phyloP scores from a whole-genome alignment of 2,888 invertebrate genomes.

The Cyaniris semiargus region DNA sequence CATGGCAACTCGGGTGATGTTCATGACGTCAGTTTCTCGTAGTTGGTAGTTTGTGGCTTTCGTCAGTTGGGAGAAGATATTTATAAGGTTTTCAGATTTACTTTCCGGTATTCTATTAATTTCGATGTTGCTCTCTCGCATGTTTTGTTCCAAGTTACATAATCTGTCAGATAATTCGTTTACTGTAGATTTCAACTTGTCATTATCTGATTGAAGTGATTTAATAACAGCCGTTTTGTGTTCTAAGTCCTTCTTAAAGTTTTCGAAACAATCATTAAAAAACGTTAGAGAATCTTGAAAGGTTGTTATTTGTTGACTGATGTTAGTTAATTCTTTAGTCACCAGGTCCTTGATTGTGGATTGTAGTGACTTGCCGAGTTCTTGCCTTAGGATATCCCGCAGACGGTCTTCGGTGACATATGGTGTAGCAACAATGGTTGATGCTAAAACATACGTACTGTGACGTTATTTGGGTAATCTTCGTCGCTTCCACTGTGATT shows the following conservation, averaged over 20 bases:
- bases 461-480: neutral
- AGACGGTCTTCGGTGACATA: slow-evolving; percentile 4
- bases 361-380: neutral
- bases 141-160: slow-evolving; percentile 30
- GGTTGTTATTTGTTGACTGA: neutral
- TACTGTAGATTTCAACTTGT: neutral
- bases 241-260: slow-evolving; percentile 9
- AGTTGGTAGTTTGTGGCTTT: no score
- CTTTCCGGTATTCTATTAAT: no score
- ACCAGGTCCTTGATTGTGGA: neutral
- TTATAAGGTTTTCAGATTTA: no score
- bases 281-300: slow-evolving; percentile 4
- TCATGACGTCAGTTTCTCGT: no score
- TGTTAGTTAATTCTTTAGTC: neutral
- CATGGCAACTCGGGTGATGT: no score
- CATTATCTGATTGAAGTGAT: neutral
- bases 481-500: neutral
- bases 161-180: neutral
- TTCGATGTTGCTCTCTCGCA: slow-evolving; percentile 36
- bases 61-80: no score
- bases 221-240: slow-evolving; percentile 17
- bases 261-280: slow-evolving; percentile 10
- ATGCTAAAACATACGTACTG: neutral
- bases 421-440: neutral
- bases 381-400: neutral